Base-by-base conservation (phyloP, 2,113 vertebrate genomes). In the Oreochromis spilurus region DNA sequence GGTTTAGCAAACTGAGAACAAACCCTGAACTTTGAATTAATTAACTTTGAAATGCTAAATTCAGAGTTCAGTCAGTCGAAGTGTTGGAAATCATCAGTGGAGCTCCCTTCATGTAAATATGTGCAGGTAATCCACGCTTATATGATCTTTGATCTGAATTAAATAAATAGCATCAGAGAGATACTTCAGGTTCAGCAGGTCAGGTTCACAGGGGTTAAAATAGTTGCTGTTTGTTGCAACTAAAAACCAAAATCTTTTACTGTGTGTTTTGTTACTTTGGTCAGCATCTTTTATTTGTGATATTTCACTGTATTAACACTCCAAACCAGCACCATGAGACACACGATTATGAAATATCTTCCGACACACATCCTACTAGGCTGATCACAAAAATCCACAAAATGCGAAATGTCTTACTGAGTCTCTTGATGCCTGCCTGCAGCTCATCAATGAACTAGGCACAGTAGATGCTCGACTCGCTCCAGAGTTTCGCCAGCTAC, bases 381-480 rank as follows among this genome's bases (percentile, higher is more conserved):
- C 17, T 77, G 9, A 52, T 40, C 62, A 31, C 14, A 65, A 45
- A 72, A 70, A 9, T 24, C 36, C 48, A 26, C 29, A 65, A 43
- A 70, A 70, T 21, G 2, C 38, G 24, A 26, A 40, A 12, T 16
- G 7, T 80, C n/a, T 82, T 17, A 9, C 48, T 29, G 34, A 53
- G 38, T 45, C 53, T 40, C 40, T 7, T 7, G 4, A 12, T 24
- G 4, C 45, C 5, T 82, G 5, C 36, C 58, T 65, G 36, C 85
- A 96, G 95, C 94, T 96, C 83, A 95, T 96, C 79, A 96, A 99
- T 79, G 94, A 97, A 40, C 93, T 99, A 0, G 90, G 93, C 0
- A 29, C 87, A 13, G 94, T 99, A 57, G 98, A 99, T 86, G 94
- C 97, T 14, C 97, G 88, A 43, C 88, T 99, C 3, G 95, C 97